Percentiles rank a stretch among this genome's conserved stretches.
Evolutionary conservation across 2,113 vertebrate species (phyloP).

Genomic region (Lepisosteus osseus): DNA sequence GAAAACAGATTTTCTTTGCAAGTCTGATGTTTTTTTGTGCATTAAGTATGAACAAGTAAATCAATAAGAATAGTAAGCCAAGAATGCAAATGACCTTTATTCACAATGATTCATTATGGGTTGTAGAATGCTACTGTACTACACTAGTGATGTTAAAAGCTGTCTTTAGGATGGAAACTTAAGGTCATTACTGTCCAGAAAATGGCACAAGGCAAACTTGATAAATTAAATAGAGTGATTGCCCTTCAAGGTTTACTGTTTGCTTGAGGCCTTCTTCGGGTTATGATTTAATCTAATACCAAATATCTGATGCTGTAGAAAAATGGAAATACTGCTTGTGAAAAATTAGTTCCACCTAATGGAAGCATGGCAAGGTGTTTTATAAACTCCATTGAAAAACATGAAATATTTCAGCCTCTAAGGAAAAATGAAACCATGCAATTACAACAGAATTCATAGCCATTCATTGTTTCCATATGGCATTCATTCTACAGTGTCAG

Average conservation of each 20-base stretch:
- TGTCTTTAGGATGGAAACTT: conserved; percentile 61
- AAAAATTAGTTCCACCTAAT: conserved; percentile 68
- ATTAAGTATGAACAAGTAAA: background rate
- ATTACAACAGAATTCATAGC: conserved; percentile 62
- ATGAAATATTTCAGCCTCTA: conserved; percentile 52
- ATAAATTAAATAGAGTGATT: conserved; percentile 70
- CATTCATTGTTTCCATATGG: conserved; percentile 54
- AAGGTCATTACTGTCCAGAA: conserved; percentile 64
- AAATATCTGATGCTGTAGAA: conserved; percentile 67
- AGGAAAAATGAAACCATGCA: conserved; percentile 64
- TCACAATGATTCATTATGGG: conserved; percentile 12
- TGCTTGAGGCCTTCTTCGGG: conserved; percentile 62
- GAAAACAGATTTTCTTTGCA: no score
- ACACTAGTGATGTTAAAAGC: conserved; percentile 49
- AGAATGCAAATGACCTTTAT: conserved; percentile 31
- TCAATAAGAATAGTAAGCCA: conserved; percentile 1
- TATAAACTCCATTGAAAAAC: conserved; percentile 55
- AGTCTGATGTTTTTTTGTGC: background rate
- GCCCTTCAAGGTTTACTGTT: conserved; percentile 69
- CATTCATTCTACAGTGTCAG: conserved; percentile 56
- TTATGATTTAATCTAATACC: conserved; percentile 71
- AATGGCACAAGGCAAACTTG: conserved; percentile 64
- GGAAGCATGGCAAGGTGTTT: conserved; percentile 58
- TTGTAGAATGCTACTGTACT: conserved; percentile 25
- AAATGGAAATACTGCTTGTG: conserved; percentile 67